These are phyloP conservation scores for Aricia agestis DNA, from an alignment of 1,140 invertebrate species.

Conservation along the genomic window DNA sequence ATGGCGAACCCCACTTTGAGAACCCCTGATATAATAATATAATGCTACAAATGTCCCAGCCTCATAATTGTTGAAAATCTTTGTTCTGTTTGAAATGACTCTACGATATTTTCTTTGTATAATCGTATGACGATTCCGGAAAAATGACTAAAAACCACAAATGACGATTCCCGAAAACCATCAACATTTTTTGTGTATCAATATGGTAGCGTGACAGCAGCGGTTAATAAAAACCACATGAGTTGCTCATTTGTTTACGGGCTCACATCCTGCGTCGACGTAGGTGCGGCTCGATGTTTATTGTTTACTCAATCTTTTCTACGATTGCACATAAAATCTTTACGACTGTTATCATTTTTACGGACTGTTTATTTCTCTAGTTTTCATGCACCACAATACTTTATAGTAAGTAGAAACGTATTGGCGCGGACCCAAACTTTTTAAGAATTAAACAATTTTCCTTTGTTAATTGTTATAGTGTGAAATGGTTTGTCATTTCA, in stretches of 20 bases:
- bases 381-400: conserved; percentile 1
- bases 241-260: conserved; percentile 9
- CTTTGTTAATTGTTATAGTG: neutral
- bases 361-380: neutral
- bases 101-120: no score
- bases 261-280: neutral
- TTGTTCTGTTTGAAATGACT: no score
- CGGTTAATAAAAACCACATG: conserved; percentile 6
- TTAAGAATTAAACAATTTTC: neutral
- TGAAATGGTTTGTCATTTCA: neutral
- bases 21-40: no score
- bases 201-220: neutral
- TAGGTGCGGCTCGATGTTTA: neutral
- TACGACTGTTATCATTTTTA: conserved; percentile 4
- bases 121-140: no score
- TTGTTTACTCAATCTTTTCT: conserved; percentile 6
- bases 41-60: no score
- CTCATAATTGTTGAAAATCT: no score
- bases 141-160: no score
- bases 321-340: conserved; percentile 1
- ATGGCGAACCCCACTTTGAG: no score
- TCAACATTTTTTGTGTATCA: neutral
- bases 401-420: neutral
- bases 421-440: neutral
- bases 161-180: no score